These are phyloP conservation scores for Lathamus discolor DNA, from an alignment of 2,113 vertebrate species.

Conservation along the genomic window DNA sequence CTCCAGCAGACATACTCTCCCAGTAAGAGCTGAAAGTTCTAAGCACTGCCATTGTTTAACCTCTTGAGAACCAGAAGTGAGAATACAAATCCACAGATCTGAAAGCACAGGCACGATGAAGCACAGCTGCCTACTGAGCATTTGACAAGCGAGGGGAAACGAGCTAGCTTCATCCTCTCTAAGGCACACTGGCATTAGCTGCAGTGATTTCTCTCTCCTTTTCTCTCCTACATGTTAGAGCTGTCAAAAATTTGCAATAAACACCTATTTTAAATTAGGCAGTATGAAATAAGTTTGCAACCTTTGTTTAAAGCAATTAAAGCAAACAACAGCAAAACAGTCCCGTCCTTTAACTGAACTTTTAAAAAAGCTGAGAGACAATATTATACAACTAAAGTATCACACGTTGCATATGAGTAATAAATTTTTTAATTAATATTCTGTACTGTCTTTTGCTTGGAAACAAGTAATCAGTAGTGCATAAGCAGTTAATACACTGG, in stretches of 20 bases:
- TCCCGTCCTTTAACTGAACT: background rate
- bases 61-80: background rate
- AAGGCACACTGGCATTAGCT: fast-evolving
- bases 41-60: background rate
- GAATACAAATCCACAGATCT: background rate
- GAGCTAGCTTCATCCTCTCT: background rate
- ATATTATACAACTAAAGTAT: background rate
- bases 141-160: background rate
- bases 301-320: background rate
- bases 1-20: background rate
- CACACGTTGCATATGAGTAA: background rate
- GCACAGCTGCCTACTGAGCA: background rate
- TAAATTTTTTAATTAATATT: background rate
- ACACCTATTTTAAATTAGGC: background rate
- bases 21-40: background rate
- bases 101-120: background rate
- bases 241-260: background rate
- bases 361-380: background rate
- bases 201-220: background rate
- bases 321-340: background rate
- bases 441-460: background rate
- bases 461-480: background rate
- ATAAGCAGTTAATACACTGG: background rate
- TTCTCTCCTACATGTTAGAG: background rate
- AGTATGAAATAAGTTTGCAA: background rate